Evolutionary conservation across 1,140 invertebrate species (phyloP).

Genomic region (Drosophila sucinea): DNA sequence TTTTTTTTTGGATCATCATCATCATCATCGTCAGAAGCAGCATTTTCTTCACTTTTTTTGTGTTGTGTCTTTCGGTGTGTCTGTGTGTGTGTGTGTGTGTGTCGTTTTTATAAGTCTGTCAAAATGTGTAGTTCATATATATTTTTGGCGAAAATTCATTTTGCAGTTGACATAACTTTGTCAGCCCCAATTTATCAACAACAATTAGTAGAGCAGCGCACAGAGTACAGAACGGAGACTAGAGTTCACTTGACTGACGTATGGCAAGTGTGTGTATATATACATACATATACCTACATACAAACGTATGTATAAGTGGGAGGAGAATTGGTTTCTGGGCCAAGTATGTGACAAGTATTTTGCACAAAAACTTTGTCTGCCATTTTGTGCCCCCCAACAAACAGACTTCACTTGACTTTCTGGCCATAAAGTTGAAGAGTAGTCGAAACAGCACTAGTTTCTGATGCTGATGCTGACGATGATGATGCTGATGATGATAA

Average conservation of each 20-base stretch:
- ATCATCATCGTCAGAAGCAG: neutral
- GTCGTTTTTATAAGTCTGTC: slow-evolving; percentile 77
- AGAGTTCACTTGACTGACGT: slow-evolving; percentile 30
- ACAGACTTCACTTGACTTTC: slow-evolving; percentile 53
- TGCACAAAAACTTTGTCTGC: slow-evolving; percentile 75
- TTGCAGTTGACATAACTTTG: slow-evolving; percentile 81
- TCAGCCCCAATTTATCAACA: slow-evolving; percentile 80
- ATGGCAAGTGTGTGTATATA: slow-evolving; percentile 1
- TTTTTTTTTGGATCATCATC: slow-evolving; percentile 12
- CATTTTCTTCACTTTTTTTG: slow-evolving; percentile 55
- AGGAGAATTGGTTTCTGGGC: slow-evolving; percentile 34
- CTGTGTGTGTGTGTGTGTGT: slow-evolving; percentile 27
- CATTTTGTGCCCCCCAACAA: slow-evolving; percentile 35
- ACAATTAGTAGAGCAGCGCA: slow-evolving; percentile 76
- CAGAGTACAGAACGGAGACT: neutral
- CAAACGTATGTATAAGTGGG: slow-evolving; percentile 14
- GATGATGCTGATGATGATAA: slow-evolving; percentile 2
- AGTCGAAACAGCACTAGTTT: slow-evolving; percentile 11
- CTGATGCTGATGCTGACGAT: slow-evolving; percentile 19
- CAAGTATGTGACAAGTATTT: slow-evolving; percentile 79
- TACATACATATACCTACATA: slow-evolving; percentile 23
- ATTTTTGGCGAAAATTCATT: slow-evolving; percentile 78
- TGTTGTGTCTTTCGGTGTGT: slow-evolving; percentile 16
- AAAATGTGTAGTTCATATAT: slow-evolving; percentile 79
- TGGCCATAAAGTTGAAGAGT: slow-evolving; percentile 29